Evolutionary conservation across 2,113 vertebrate genomes (phyloP), one percentile per base, ranked within the genome.

Genomic region (Neodon shergylaensis): DNA sequence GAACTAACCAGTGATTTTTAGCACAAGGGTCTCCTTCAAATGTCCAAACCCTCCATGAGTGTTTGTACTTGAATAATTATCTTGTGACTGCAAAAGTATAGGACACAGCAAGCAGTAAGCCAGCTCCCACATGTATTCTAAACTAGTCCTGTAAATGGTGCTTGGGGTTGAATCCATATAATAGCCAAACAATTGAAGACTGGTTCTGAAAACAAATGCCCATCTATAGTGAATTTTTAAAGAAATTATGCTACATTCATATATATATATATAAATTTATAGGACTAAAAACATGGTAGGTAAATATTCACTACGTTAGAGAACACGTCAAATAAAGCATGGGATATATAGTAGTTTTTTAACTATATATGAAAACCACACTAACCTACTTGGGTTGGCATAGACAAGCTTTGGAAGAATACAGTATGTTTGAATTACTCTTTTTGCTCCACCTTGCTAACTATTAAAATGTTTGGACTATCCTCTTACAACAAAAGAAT

Each of bases 41-140:
- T 58, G 63, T 96, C 81, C 92, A 86, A 94, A 91, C 54, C 83
- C 88, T 93, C 89, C 90, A 78, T 26, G 94, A 95, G 52, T 94
- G 49, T 95, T 93, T 95, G 91, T 88, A 93, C 87, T 96, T 91
- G 24, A 98, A 92, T 93, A 98, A 92, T 93, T 92, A 83, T 88
- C 36, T 91, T 87, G 68, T 95, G 88, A 92, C 84, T 84, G 68
- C 90, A 74, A 89, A 96, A 92, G 93, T 72, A 39, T 11, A 78
- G n/a, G 66, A 79, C 47, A 44, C 5, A 70, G 66, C 88, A 95
- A 61, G 44, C 54, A 79, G 24, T 31, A 79, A 88, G 87, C 49
- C 42, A 61, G 63, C 70, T 93, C 19, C 49, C 33, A 76, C n/a
- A 72, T 91, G 22, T 61, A 54, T 54, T 92, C 28, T 79, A 76